These are phyloP conservation scores for Thalassaphorura encarpata DNA, from an alignment of 1,140 invertebrate species.

Conservation along the genomic window DNA sequence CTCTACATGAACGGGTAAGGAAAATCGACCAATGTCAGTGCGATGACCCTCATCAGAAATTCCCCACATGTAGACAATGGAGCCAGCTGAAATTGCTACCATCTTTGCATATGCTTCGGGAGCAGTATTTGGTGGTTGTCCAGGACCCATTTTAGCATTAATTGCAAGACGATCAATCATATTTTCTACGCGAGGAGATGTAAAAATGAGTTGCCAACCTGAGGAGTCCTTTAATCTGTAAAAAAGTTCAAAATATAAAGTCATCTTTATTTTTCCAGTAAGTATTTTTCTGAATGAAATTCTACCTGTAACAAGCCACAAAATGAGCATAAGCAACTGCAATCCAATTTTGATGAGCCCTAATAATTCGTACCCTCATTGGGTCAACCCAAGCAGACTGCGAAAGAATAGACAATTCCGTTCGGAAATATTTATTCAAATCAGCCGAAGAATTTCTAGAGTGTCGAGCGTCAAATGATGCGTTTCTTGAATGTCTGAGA, in stretches of 20 bases:
- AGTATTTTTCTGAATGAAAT: background rate
- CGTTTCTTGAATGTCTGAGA: slow-evolving; percentile 35
- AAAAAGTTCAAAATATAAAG: background rate
- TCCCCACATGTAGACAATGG: slow-evolving; percentile 77
- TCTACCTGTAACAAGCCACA: slow-evolving; percentile 81
- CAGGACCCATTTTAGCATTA: slow-evolving; percentile 77
- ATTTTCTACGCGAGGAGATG: slow-evolving; percentile 78
- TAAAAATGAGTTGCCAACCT: slow-evolving; percentile 92
- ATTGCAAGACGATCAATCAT: slow-evolving; percentile 86
- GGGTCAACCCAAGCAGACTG: slow-evolving; percentile 69
- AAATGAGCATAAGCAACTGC: slow-evolving; percentile 92
- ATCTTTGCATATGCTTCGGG: slow-evolving; percentile 56
- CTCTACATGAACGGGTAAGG: slow-evolving; percentile 82
- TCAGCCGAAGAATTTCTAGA: slow-evolving; percentile 65
- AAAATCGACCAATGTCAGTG: slow-evolving; percentile 79
- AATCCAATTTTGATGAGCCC: slow-evolving; percentile 97
- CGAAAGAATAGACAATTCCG: slow-evolving; percentile 55
- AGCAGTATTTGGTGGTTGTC: slow-evolving; percentile 19
- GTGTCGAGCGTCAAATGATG: slow-evolving; percentile 51
- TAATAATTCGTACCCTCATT: slow-evolving; percentile 80
- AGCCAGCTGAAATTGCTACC: slow-evolving; percentile 78
- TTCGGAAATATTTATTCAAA: slow-evolving; percentile 60
- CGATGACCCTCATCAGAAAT: slow-evolving; percentile 68
- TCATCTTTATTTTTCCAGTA: background rate
- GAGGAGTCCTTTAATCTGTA: slow-evolving; percentile 81